Base-by-base conservation (phyloP, 2,113 vertebrate genomes). In the Aplodontia rufa region DNA sequence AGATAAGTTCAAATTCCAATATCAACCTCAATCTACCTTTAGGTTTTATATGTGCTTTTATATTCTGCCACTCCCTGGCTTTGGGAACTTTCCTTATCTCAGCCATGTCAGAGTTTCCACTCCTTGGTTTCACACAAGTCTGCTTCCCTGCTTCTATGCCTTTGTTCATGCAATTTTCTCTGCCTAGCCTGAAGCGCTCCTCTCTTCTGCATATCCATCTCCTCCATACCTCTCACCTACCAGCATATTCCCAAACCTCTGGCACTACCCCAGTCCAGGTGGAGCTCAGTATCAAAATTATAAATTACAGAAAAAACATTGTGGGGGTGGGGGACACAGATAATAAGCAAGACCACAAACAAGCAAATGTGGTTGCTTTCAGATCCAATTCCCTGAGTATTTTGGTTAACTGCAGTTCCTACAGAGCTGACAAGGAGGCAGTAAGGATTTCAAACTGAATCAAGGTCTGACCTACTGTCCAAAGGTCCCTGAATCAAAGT, bases 1-100 rank as follows among this genome's bases (percentile, higher is more conserved):
- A 88, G 35, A 76, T 66, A 87, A 81, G 40, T 58, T 75, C 42
- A 89, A 94, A 87, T 49, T 87, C n/a, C 82, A 76, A 75, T 40
- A 49, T 78, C 64, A 92, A 64, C 37, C 40, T 51, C 75, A 58
- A 13, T 37, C 19, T 74, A 35, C 49, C 26, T 51, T 16, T n/a
- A 66, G 22, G 24, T 58, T 58, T 58, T 58, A 24, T 26, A 9
- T 58, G 55, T 60, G 71, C 47, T 45, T 84, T 86, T 90, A 80
- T 62, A 72, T n/a, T 94, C 74, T 84, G 72, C 45, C 80, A 69
- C 47, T 58, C 49, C 8, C 42, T 35, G 5, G 68, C 40, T 75
- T 75, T 47, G 58, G 60, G 58, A 49, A 40, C 19, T 72, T 91
- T 76, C 87, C 58, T 92, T 80, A 93, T 37, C 49, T 78, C 49